Conservation (phyloP, 2,113 vertebrate genomes). For the Pygathrix nemaeus region DNA sequence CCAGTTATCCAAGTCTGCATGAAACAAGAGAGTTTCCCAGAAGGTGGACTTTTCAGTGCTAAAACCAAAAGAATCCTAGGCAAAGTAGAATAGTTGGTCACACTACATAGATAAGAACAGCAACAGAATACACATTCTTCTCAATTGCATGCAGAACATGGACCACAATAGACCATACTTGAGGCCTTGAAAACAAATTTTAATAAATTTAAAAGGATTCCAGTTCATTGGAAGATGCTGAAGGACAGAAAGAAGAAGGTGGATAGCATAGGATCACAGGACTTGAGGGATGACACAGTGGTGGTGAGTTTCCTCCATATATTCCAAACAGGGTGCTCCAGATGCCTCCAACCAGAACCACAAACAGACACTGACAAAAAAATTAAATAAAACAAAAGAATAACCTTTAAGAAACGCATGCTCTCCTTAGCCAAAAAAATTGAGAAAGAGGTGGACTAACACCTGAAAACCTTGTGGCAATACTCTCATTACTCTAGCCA, state of each 20-base stretch:
- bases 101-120: not conserved
- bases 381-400: too few relatives aligned
- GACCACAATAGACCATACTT: not conserved
- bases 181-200: not conserved
- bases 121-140: not conserved
- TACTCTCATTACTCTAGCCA: not conserved
- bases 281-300: not conserved
- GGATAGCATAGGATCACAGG: not conserved
- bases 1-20: not conserved
- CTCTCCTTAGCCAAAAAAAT: not conserved
- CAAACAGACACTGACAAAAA: not conserved
- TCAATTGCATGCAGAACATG: not conserved
- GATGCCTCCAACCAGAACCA: not conserved
- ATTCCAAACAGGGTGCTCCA: not conserved
- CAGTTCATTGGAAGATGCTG: not conserved
- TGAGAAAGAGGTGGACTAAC: not conserved
- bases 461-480: not conserved
- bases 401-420: not conserved
- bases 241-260: not conserved
- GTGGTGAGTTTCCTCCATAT: not conserved
- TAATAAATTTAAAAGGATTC: not conserved
- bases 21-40: not conserved
- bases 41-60: not conserved
- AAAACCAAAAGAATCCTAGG: not conserved
- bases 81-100: not conserved